Base-by-base conservation (phyloP, 2,797 vertebrate species). In the Tapirus indicus region DNA sequence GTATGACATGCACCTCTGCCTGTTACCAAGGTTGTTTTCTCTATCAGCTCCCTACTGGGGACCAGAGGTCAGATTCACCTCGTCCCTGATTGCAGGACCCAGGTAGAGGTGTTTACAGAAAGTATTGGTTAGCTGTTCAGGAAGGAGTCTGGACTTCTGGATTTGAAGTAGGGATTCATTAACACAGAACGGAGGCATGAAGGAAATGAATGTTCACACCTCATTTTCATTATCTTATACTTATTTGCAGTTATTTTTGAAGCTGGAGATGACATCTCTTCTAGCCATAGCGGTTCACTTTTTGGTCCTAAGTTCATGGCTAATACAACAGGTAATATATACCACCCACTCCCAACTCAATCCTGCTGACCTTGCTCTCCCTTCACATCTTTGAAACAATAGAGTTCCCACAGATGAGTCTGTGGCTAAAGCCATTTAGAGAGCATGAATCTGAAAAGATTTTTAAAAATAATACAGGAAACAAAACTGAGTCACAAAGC, bases 181-280 rank as follows among this genome's bases (percentile, higher is more conserved):
- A 91, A 86, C 38, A 49, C 75, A 78, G 58, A 83, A 49, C 5
- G 0, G 23, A 71, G n/a, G 60, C 13, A 41, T 47, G 41, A 78
- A 25, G 27, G 27, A 47, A 72, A 35, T 66, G n/a, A 25, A 74
- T 23, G 25, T 52, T 69, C 14, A 72, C 18, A 56, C 21, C 41
- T 91, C 35, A 14, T 20, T 85, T 74, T 35, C 56, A 47, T 44
- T 64, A 29, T 49, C 17, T 84, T 60, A n/a, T 58, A 32, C 62
- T 96, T 84, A 25, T 75, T 64, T 88, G 71, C 38, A 95, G 72
- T 23, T 64, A 41, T 44, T 66, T 71, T 56, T 71, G 49, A 94
- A 64, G 29, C 90, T 87, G 77, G 78, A 47, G 54, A 94, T 93
- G 86, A 66, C 77, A 66, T 56, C 52, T 38, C 69, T 87, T 87